Evolutionary conservation across 1,140 invertebrate genomes (phyloP), one percentile per base, ranked within the genome.

Genomic region (Thaumatotibia leucotreta): DNA sequence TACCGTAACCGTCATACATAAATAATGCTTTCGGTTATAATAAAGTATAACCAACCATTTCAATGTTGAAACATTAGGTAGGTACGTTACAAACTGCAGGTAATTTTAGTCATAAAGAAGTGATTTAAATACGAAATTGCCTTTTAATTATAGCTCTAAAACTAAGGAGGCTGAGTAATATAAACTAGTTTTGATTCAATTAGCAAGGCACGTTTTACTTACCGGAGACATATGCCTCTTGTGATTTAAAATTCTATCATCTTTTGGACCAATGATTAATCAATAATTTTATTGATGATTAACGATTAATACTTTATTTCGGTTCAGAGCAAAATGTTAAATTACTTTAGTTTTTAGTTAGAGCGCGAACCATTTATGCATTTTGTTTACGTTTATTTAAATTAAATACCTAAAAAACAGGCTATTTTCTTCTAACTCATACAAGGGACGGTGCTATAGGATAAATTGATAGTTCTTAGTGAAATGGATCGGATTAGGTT

Each of bases 371-470:
- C n/a, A n/a, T n/a, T n/a, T n/a, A n/a, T n/a, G n/a, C n/a, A n/a
- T n/a, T 33, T 33, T 33, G 9, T 33, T 33, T 33, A 11, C 2
- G 0, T 33, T 33, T 33, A 33, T 2, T 33, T 33, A n/a, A 33
- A 33, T 33, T 11, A 2, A 33, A 11, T 33, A 11, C 35, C 10
- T 6, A 5, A 14, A 29, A 29, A 29, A 29, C 27, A 2, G 6
- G 2, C 35, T 45, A 45, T 39, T 14, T 39, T 14, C 39, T 33
- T 33, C 9, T 33, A 33, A 50, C 5, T 50, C 23, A 58, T 27
- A 58, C 52, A 58, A 58, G 52, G 52, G 52, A 58, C 52, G 52
- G 52, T 58, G 52, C 52, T 58, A 14, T 58, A 27, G 23, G 52
- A 24, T 54, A 58, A 27, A 27, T 22, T 20, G 17, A 45, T 58